Base-by-base conservation (phyloP, 2,113 vertebrate genomes). In the Hemiprocne comata region DNA sequence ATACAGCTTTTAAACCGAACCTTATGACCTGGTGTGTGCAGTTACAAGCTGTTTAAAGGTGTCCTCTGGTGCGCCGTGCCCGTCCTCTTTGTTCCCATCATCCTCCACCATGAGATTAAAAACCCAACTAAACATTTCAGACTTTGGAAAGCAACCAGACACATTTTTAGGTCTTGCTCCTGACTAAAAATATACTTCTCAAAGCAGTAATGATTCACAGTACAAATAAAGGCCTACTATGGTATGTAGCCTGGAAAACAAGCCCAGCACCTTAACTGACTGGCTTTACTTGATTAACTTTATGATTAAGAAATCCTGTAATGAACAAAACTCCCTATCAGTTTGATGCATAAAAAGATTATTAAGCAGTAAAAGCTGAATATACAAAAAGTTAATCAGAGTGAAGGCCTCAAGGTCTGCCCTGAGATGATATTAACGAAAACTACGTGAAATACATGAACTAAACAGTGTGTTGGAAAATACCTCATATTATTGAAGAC, bases 131-230 rank as follows among this genome's bases (percentile, higher is more conserved):
- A 83, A 54, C n/a, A 34, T 82, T 72, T 67, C 40, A 55, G 74
- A 46, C 65, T 69, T 67, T 75, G 73, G 76, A 93, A 67, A 65
- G 38, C 31, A 77, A 57, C 53, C 69, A 84, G 65, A 51, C 6
- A 66, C 38, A 76, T 72, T 93, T 90, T 78, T 84, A 80, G 58
- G 55, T 88, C 48, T 84, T 38, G 65, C 29, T 64, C 24, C 15
- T 60, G 42, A 50, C 76, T 93, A 78, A 95, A 95, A 96, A 92
- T 90, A 89, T 1, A 65, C 26, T 69, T 71, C n/a, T 71, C 1
- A 1, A 66, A 92, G 57, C 38, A 86, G 42, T 46, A 51, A 55
- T 5, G 24, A 25, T 1, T 2, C 33, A 36, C 42, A 53, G 4
- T 25, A 46, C 17, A 64, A 87, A 81, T 38, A 90, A 81, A 92